A percentile compares a stretch with the other conserved stretches of the same genome.
Evolutionary conservation across 2,888 invertebrate genomes (phyloP).

Genomic region (Lacanobia oleracea): DNA sequence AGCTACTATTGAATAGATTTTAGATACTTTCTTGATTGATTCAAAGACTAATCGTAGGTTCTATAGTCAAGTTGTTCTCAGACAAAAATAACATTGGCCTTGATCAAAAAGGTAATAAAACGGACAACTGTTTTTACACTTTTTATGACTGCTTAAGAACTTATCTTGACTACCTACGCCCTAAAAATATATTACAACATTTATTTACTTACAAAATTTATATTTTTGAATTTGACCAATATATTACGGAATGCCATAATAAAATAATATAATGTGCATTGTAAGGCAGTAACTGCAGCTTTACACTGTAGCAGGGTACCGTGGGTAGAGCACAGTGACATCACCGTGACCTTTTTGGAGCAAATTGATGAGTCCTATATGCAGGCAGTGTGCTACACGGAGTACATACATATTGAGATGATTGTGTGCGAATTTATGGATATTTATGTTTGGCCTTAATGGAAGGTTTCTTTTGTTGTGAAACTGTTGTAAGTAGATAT

Average conservation of each 20-base stretch:
- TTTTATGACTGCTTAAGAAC: constrained; percentile 13
- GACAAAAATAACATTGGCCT: too few relatives aligned
- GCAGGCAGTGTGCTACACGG: constrained; percentile 33
- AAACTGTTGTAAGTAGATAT: background rate
- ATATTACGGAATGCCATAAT: constrained; percentile 45
- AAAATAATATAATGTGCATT: constrained; percentile 55
- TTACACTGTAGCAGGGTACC: constrained; percentile 37
- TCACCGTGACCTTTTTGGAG: constrained; percentile 56
- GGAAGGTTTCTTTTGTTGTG: constrained; percentile 40
- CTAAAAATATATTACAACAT: constrained; percentile 4
- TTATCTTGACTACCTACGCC: constrained; percentile 24
- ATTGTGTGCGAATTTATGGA: constrained; percentile 47
- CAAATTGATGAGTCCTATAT: constrained; percentile 52
- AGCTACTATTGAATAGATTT: too few relatives aligned
- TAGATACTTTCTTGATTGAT: too few relatives aligned
- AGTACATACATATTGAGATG: constrained; percentile 37
- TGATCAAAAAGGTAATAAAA: background rate
- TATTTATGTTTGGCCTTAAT: constrained; percentile 31
- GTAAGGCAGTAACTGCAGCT: constrained; percentile 38
- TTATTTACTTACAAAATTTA: constrained; percentile 33
- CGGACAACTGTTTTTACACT: background rate
- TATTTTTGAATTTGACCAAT: constrained; percentile 37
- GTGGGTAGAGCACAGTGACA: constrained; percentile 51
- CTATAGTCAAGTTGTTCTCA: too few relatives aligned
- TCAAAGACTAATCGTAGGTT: too few relatives aligned